Evolutionary conservation across 2,888 invertebrate species (phyloP), one percentile per base, ranked within the genome.

Genomic region (Andricus curvator): DNA sequence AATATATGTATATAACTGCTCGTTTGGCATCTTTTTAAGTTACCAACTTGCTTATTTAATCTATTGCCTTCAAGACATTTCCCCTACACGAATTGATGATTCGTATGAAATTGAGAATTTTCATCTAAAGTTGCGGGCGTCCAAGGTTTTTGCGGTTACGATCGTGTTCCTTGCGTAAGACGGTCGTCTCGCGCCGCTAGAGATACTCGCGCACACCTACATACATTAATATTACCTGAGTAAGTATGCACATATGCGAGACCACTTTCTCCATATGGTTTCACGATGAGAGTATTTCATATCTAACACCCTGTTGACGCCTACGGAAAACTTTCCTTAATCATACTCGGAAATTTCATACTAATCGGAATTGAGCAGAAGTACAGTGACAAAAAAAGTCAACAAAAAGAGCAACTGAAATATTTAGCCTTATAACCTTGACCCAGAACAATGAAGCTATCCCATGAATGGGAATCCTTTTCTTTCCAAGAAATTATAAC

Each of bases 211-310:
- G 82, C 81, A 83, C 70, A 56, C 66, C 37, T 56, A 56, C 74
- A 66, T 66, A 65, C 48, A 66, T 77, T 83, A 85, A 66, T 78
- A 82, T 68, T 68, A 82, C 83, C 84, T 81, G 82, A 82, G 82
- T 84, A 85, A 77, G 79, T 78, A 78, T 70, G 70, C 41, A 78
- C 64, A 81, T 62, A 76, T 83, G 82, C 84, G 82, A 85, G 84
- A 83, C 87, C 85, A 85, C 90, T 90, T 90, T 90, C 90, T 90
- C 90, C 89, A 74, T 74, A 74, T 86, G 88, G 87, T 88, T 88
- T 87, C 83, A 82, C 86, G 86, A 85, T 86, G 85, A 87, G 89
- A 56, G 56, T 74, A 74, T 56, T 56, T 74, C 51, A 74, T 74
- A 74, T 56, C 74, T 74, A 74, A 74, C 74, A 74, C 74, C 74